A percentile compares a stretch with the other conserved stretches of the same genome.
Conservation (phyloP, 2,888 invertebrate genomes). For the Rhorus exstirpatorius region DNA sequence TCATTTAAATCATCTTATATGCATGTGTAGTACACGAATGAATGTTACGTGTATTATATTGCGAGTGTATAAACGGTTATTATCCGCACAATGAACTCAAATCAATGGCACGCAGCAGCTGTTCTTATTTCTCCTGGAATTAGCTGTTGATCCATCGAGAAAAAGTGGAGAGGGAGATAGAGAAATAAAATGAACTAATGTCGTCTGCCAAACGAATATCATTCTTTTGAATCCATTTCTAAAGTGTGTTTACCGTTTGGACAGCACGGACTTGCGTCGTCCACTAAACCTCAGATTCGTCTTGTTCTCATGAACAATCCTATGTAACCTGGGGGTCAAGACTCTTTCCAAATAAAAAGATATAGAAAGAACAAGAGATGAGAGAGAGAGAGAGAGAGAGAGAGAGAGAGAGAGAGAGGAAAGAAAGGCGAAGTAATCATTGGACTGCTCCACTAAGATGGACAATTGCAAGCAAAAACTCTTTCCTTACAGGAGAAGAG, state of each 20-base stretch:
- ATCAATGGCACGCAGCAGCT: slow-evolving; percentile 14
- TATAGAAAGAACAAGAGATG: no score
- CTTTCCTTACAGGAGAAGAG: background rate
- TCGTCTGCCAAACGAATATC: slow-evolving; percentile 4
- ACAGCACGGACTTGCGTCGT: slow-evolving; percentile 13
- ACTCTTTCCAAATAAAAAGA: background rate
- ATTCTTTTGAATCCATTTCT: slow-evolving; percentile 39
- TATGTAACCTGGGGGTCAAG: background rate
- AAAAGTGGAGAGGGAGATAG: background rate
- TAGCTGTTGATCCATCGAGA: slow-evolving; percentile 7
- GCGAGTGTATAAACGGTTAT: background rate
- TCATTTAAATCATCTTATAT: background rate
- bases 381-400: background rate
- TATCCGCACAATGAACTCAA: slow-evolving; percentile 21
- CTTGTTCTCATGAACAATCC: background rate
- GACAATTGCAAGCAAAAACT: slow-evolving; percentile 2
- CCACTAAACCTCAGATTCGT: background rate
- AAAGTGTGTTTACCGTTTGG: slow-evolving; percentile 50
- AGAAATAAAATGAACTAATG: slow-evolving; percentile 10
- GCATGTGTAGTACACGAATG: background rate
- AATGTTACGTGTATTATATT: background rate
- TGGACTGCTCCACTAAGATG: background rate
- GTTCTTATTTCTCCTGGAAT: slow-evolving; percentile 35
- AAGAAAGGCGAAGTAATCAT: background rate
- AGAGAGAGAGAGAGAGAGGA: background rate